Percentiles rank a stretch among this genome's conserved stretches.
Evolutionary conservation across 2,797 vertebrate species (phyloP).

Genomic region (Alauda arvensis): DNA sequence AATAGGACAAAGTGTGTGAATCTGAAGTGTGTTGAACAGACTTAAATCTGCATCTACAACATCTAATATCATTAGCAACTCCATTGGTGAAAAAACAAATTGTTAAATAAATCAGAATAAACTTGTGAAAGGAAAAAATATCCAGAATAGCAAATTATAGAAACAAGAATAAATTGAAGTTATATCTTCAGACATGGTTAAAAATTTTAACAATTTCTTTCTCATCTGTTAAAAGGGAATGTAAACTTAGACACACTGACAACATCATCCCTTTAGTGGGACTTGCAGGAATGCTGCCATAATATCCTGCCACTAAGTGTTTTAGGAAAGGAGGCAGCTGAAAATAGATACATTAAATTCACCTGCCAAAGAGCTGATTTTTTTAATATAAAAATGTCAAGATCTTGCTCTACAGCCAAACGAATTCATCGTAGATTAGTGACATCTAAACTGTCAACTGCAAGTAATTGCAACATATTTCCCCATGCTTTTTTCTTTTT

Average conservation of each 20-base stretch:
- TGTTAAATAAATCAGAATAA: not conserved
- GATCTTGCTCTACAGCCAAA: not conserved
- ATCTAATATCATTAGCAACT: accelerated
- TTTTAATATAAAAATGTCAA: not conserved
- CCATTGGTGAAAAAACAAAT: not conserved
- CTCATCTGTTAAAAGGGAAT: not conserved
- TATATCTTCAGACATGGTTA: not conserved
- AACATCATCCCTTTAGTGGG: not conserved
- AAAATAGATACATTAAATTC: not conserved
- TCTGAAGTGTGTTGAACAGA: not conserved
- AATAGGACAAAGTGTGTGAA: not conserved
- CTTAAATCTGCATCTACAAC: not conserved
- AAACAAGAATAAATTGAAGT: not conserved
- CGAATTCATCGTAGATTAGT: not conserved
- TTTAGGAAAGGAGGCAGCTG: not conserved
- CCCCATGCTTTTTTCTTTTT: not conserved
- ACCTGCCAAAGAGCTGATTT: not conserved
- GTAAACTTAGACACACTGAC: not conserved
- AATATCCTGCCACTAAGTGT: not conserved
- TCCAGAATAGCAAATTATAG: not conserved
- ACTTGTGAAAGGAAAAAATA: not conserved
- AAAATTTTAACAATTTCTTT: not conserved
- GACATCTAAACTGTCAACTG: not conserved
- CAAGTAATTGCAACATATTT: not conserved
- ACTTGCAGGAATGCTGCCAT: not conserved